Evolutionary conservation across 2,888 invertebrate genomes (phyloP), one percentile per base, ranked within the genome.

Genomic region (Dinocampus coccinellae): DNA sequence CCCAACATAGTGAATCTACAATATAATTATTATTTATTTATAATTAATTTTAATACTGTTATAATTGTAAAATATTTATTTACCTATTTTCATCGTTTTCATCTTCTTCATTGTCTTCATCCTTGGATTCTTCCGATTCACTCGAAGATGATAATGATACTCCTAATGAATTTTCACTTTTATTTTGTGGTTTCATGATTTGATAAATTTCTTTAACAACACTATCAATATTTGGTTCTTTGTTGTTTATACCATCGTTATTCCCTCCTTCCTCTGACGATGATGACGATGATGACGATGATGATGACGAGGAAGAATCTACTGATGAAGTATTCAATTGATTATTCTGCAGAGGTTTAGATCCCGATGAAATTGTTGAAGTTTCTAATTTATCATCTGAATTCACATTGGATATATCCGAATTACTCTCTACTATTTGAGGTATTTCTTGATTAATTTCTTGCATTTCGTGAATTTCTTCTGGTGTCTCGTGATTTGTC

Each of bases 1-100:
- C 85, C 85, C 6, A 85, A 78, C 52, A 84, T 73, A 1, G 82
- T 81, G 69, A 85, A 85, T 55, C 85, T 85, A 70, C 6, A 36
- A 34, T 55, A 61, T 1, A 55, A 61, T 34, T 22, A 20, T 47
- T 20, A 20, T n/a, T 20, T 26, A 22, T 66, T 16, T 62, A 61
- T 3, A 9, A 65, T 6, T 34, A 39, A 66, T 57, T 53, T 26
- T 60, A 34, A 11, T 34, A 60, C 16, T 36, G 3, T 57, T 0
- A 20, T 1, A 22, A 11, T 3, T 36, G 2, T 53, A 7, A 33
- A 26, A 58, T 36, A 60, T n/a, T 36, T 47, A 39, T 42, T 57
- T 33, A 60, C 85, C 85, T 82, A 20, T 70, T 82, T 61, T 85
- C 84, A 39, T 84, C 84, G 2, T 81, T 76, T 58, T 81, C 80